phyloP scores from a whole-genome alignment of 2,888 invertebrate species.

The Drosophila macrospina region DNA sequence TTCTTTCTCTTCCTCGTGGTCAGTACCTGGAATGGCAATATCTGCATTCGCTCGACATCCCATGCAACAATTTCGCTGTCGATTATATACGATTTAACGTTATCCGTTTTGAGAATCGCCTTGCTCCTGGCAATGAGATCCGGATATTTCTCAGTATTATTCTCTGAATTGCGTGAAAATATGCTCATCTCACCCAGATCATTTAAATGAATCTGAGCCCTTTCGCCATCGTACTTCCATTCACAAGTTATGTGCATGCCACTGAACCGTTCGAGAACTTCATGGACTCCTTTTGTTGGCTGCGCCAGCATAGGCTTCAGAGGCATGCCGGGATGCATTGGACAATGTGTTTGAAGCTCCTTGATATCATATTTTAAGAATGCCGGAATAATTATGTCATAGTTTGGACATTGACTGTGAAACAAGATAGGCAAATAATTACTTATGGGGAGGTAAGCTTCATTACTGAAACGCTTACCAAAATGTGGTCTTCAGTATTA shows the following conservation, averaged over 20 bases:
- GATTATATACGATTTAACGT: conserved; percentile 93
- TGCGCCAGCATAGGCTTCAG: conserved; percentile 99
- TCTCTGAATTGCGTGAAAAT: conserved; percentile 98
- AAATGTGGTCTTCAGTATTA: conserved; percentile 95
- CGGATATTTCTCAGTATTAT: conserved; percentile 97
- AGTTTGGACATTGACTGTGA: conserved; percentile 96
- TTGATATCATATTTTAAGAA: conserved; percentile 91
- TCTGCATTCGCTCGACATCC: conserved; percentile 94
- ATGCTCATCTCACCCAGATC: conserved; percentile 90
- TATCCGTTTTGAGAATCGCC: conserved; percentile 86
- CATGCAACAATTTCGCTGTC: conserved; percentile 99
- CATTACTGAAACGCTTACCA: conserved; percentile 87
- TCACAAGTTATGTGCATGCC: conserved; percentile 97
- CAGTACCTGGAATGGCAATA: conserved; percentile 97
- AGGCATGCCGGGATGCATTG: conserved; percentile 95
- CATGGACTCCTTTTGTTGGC: conserved; percentile 96
- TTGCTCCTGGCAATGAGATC: conserved; percentile 93
- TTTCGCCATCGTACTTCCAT: conserved; percentile 99
- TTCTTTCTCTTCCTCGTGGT: conserved; percentile 98
- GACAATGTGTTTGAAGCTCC: conserved; percentile 92
- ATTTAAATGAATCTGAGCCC: conserved; percentile 95
- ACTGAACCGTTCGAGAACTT: conserved; percentile 93
- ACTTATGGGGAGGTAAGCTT: too few relatives aligned
- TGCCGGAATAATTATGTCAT: conserved; percentile 92
- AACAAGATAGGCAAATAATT: conserved; percentile 33